A percentile compares a stretch with the other conserved stretches of the same genome.
These are phyloP conservation scores for Leucoraja ocellata DNA, from an alignment of 2,797 vertebrate genomes.

Conservation along the genomic window DNA sequence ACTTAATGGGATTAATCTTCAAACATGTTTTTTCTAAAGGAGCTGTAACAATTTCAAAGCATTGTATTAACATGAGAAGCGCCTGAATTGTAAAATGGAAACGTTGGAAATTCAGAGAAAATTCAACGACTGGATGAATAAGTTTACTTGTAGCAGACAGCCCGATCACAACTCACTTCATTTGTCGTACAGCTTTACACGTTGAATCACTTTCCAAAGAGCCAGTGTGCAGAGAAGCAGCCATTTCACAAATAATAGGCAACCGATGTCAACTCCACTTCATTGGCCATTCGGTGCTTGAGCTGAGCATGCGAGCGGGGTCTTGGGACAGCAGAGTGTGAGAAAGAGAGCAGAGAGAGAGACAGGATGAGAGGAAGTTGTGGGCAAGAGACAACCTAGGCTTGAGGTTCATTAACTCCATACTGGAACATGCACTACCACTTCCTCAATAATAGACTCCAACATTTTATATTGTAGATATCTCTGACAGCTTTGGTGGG, in stretches of 20 bases:
- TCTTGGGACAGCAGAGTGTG: neutral
- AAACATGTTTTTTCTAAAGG: neutral
- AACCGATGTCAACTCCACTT: neutral
- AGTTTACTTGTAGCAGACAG: neutral
- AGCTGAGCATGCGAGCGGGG: neutral
- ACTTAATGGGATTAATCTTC: neutral
- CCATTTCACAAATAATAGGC: neutral
- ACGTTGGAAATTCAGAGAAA: neutral
- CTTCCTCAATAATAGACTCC: too few species aligned
- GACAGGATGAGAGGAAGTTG: neutral
- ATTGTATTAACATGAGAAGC: neutral
- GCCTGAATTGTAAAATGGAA: neutral
- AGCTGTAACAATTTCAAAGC: neutral
- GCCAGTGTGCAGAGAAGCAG: neutral
- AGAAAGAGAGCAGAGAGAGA: neutral
- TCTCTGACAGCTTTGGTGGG: too few species aligned
- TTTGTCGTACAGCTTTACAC: neutral
- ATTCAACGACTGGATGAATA: neutral
- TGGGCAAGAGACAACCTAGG: neutral
- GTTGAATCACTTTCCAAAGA: neutral
- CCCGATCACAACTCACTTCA: too few species aligned
- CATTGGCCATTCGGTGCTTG: neutral
- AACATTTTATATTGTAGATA: too few species aligned
- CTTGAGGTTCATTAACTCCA: neutral
- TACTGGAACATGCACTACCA: too few species aligned